Evolutionary conservation across 2,888 invertebrate genomes (phyloP).

Genomic region (Heliconius hortense): DNA sequence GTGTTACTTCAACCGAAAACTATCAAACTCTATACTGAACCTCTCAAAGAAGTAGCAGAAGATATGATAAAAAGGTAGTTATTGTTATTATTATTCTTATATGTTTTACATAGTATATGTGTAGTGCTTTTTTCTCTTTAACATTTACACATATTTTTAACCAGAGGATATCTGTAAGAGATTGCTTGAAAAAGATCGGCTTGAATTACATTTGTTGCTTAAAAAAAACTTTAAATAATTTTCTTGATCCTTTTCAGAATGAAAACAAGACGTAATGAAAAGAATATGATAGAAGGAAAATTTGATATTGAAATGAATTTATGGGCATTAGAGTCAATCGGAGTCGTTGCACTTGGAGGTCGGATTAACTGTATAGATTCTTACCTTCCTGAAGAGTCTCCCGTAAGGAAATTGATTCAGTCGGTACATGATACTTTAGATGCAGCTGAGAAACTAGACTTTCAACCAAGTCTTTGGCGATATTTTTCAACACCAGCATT

Average conservation of each 20-base stretch:
- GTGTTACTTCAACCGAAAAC: constrained; percentile 88
- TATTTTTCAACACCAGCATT: constrained; percentile 55
- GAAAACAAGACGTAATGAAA: constrained; percentile 69
- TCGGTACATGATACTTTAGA: constrained; percentile 57
- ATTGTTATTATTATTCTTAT: background rate
- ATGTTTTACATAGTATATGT: too few species aligned
- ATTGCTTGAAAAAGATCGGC: too few species aligned
- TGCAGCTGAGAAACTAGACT: constrained; percentile 57
- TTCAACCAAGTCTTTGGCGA: constrained; percentile 59
- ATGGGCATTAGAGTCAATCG: constrained; percentile 84
- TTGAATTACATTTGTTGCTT: too few species aligned
- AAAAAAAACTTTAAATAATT: background rate
- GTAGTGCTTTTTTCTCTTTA: too few species aligned
- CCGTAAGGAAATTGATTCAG: constrained; percentile 59
- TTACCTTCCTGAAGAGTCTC: constrained; percentile 60
- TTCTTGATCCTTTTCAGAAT: constrained; percentile 66
- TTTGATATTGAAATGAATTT: constrained; percentile 81
- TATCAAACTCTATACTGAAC: constrained; percentile 84
- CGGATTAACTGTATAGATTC: constrained; percentile 64
- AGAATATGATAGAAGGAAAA: constrained; percentile 79
- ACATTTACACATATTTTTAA: too few species aligned
- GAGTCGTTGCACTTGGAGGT: constrained; percentile 64
- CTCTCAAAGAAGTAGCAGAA: constrained; percentile 85
- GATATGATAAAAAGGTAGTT: constrained; percentile 71
- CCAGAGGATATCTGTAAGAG: too few species aligned